Evolutionary conservation across 2,888 invertebrate species (phyloP), one percentile per base, ranked within the genome.

Genomic region (Tipula lateralis): DNA sequence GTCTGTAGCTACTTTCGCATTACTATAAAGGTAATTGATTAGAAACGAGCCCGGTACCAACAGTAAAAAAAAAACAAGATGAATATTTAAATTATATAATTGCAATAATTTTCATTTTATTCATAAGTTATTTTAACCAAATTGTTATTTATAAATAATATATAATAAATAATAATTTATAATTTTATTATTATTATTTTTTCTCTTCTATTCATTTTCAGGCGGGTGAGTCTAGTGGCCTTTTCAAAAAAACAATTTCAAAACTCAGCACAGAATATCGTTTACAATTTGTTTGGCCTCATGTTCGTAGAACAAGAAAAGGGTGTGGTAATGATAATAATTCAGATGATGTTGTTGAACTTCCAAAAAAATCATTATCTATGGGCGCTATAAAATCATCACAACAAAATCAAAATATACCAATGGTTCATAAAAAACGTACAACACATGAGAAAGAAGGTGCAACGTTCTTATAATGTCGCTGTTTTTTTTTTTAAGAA

Each of bases 271-370:
- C 96, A 87, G 96, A 96, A 92, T 96, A 96, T 92, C 93, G 95
- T 88, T 93, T 96, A 90, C 96, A 96, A 92, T 96, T 96, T 91
- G 96, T 96, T 87, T 96, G 96, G 96, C 96, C 96, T 86, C 91
- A 91, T 89, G 90, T 89, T 88, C 90, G 90, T 87, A 89, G 88
- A 88, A 85, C 86, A 85, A 88, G 89, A 87, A 89, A 89, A 88
- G 91, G 90, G 90, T 66, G 66, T 66, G 66, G 66, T 66, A 90
- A 89, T 87, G 90, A 91, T 87, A 92, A 93, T 88, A 92, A 93
- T 87, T 91, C 90, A 86, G 91, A 91, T 66, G 92, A 92, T 85
- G 87, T 89, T 84, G 88, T 90, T 84, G 91, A 91, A 86, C 89
- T 91, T 86, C 96, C 96, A 29, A 91, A 95, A 90, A 96, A 96